These are phyloP conservation scores for Sylvietta virens DNA, from an alignment of 2,113 vertebrate species.

Conservation along the genomic window DNA sequence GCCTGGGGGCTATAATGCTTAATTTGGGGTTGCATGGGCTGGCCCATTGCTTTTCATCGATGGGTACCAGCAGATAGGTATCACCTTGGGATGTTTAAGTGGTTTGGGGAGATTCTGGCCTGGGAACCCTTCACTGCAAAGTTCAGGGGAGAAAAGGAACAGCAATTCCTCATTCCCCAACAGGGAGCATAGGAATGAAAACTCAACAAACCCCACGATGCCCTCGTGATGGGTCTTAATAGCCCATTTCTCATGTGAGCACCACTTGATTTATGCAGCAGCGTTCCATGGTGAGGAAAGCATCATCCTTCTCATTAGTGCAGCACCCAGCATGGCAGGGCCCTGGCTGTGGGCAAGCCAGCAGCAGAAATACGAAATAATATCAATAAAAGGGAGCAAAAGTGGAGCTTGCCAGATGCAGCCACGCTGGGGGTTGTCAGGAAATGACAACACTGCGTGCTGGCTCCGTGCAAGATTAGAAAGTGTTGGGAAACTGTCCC, in stretches of 20 bases:
- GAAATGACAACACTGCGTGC: not conserved
- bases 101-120: not conserved
- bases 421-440: not conserved
- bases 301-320: not conserved
- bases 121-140: not conserved
- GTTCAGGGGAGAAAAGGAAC: not conserved
- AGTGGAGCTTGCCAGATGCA: not conserved
- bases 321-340: not conserved
- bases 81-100: not conserved
- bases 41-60: not conserved
- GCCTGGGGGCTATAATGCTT: fast-evolving
- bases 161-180: too few relatives aligned
- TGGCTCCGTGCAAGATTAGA: not conserved
- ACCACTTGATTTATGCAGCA: not conserved
- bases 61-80: not conserved
- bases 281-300: not conserved
- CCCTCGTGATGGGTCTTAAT: not conserved
- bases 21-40: not conserved
- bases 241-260: not conserved
- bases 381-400: not conserved
- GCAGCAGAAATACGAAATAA: not conserved
- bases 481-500: constrained; percentile 3
- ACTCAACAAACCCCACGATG: not conserved
- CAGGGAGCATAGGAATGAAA: not conserved
- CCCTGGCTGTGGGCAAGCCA: not conserved